Evolutionary conservation across 2,888 invertebrate species (phyloP), one percentile per base, ranked within the genome.

Genomic region (Aplocera efformata): DNA sequence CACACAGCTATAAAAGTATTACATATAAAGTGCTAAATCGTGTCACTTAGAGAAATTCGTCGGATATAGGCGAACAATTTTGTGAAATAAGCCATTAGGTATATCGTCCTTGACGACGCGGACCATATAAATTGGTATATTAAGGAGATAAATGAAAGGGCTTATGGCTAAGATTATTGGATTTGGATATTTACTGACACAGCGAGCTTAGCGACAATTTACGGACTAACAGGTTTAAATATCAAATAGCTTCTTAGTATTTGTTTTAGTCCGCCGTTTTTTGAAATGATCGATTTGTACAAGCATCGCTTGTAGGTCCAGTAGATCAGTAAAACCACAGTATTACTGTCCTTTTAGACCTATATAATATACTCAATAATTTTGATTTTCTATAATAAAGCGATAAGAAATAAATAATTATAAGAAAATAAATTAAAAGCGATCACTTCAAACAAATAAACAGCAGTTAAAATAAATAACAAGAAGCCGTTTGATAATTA

Each of bases 1-100:
- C 21, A 38, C 24, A 26, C 23, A 22, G 27, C 32, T 13, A 28
- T 9, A 22, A 23, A 6, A 23, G 38, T 45, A 52, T 44, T 39
- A 45, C 52, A 60, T 53, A 60, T 52, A 71, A 70, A 79, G 79
- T 76, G 78, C 72, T 63, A 65, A 77, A 72, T 74, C 78, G 64
- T 79, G 79, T 77, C 61, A 61, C 60, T 56, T 58, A 58, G 55
- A 48, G 63, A 66, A 67, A 66, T 57, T 65, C 57, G 54, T 56
- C 50, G 55, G 48, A 61, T 60, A 50, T 63, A 58, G 59, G 60
- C 52, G 56, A 56, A 61, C 53, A 59, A 58, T 63, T 64, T 68
- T 36, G 46, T 57, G 59, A 50, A 62, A 61, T 58, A 63, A 53
- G 57, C 56, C 50, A 55, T 59, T 56, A n/a, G n/a, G n/a, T n/a